phyloP scores from a whole-genome alignment of 2,888 invertebrate species.

The Lasioglossum oenotherae region DNA sequence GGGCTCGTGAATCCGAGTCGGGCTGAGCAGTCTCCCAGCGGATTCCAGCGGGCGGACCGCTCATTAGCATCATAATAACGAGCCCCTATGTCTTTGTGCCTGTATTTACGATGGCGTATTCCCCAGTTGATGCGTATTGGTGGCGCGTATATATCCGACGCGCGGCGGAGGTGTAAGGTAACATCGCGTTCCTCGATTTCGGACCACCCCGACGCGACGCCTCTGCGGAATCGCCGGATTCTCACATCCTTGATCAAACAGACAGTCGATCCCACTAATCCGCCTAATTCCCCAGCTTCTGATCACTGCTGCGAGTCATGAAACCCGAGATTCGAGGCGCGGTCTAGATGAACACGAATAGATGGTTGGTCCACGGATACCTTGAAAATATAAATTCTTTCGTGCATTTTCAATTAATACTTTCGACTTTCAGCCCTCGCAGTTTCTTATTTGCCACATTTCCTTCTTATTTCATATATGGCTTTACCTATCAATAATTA shows the following conservation, averaged over 20 bases:
- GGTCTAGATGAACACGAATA: background rate
- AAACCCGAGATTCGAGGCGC: background rate
- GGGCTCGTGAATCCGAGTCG: constrained; percentile 67
- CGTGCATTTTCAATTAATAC: background rate
- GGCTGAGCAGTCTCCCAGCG: constrained; percentile 29
- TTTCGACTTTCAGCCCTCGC: too few relatives aligned
- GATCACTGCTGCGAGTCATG: background rate
- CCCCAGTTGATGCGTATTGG: constrained; percentile 79
- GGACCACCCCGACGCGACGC: constrained; percentile 77
- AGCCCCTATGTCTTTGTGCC: constrained; percentile 77
- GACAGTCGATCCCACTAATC: constrained; percentile 4
- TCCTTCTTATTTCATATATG: too few relatives aligned
- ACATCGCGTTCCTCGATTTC: constrained; percentile 74
- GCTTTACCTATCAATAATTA: too few relatives aligned
- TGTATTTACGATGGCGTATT: constrained; percentile 79
- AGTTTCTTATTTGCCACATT: too few relatives aligned
- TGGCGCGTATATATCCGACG: constrained; percentile 77
- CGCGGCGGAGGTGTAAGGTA: constrained; percentile 78
- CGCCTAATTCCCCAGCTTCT: background rate
- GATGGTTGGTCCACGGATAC: background rate
- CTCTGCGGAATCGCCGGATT: background rate
- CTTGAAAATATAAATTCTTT: background rate
- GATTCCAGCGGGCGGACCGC: constrained; percentile 72
- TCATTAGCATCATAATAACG: constrained; percentile 82
- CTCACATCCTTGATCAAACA: background rate